Percentiles rank a stretch among this genome's conserved stretches.
Evolutionary conservation across 2,797 vertebrate genomes (phyloP).

Genomic region (Syndactyla subalaris): DNA sequence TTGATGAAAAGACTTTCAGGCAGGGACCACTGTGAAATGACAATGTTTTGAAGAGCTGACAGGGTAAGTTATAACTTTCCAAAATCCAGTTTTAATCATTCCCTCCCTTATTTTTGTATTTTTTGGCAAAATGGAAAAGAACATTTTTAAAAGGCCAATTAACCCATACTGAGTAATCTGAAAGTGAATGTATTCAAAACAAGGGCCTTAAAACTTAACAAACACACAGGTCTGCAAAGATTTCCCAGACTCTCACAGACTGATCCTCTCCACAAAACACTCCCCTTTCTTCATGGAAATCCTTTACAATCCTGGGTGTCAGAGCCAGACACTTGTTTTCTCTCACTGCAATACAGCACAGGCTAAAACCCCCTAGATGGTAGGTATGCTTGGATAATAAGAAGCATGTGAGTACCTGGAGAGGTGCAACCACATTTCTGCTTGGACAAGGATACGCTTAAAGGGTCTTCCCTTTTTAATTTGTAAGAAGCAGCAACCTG

Average conservation of each 20-base stretch:
- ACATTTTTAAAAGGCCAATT: conserved; percentile 19
- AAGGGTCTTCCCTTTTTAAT: neutral
- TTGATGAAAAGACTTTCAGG: neutral
- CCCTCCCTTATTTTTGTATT: conserved; percentile 1
- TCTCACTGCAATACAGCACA: neutral
- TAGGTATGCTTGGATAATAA: neutral
- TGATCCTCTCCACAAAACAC: neutral
- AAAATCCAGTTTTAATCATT: conserved; percentile 51
- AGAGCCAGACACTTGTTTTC: neutral
- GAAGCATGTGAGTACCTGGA: neutral
- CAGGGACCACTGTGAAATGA: conserved; percentile 38
- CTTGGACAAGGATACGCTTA: neutral
- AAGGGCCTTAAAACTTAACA: neutral
- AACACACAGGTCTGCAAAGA: neutral
- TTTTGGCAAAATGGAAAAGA: conserved; percentile 30
- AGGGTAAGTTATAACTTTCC: conserved; percentile 19
- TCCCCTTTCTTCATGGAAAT: neutral
- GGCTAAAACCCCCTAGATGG: neutral
- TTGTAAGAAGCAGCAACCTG: neutral
- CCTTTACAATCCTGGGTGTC: neutral
- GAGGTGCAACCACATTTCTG: neutral
- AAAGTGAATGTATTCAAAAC: conserved; percentile 26
- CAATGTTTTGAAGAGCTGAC: conserved; percentile 37
- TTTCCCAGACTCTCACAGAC: neutral
- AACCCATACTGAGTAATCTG: conserved; percentile 24